Conservation (phyloP, 2,797 vertebrate genomes). For the Crypturellus tataupa region DNA sequence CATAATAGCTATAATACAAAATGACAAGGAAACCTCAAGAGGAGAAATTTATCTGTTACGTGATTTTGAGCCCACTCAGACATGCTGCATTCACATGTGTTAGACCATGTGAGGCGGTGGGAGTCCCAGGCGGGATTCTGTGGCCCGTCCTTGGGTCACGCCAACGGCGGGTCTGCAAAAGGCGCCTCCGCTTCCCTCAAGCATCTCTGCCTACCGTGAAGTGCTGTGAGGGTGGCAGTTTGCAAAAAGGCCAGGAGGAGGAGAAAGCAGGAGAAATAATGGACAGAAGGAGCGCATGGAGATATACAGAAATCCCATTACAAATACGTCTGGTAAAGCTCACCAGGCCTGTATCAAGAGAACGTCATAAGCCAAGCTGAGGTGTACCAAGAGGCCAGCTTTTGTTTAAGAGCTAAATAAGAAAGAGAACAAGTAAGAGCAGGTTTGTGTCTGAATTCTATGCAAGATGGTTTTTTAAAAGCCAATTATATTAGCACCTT, state of each 20-base stretch:
- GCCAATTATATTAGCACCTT: background rate
- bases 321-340: background rate
- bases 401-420: background rate
- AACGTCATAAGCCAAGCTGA: background rate
- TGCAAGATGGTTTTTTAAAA: background rate
- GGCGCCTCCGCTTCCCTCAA: background rate
- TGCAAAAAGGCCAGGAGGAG: background rate
- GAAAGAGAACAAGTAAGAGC: background rate
- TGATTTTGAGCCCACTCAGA: background rate
- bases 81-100: rapidly evolving
- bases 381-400: background rate
- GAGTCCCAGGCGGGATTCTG: background rate
- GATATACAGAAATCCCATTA: background rate
- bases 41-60: background rate
- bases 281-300: too few species aligned
- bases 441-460: background rate
- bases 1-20: constrained; percentile 2
- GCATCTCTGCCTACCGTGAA: rapidly evolving
- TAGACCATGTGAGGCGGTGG: background rate
- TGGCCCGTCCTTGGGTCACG: background rate
- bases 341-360: background rate
- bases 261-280: background rate
- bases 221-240: background rate
- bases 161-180: background rate
- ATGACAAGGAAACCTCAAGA: constrained; percentile 18